Percentiles rank a stretch among this genome's conserved stretches.
These are phyloP conservation scores for Belgica antarctica DNA, from an alignment of 2,888 invertebrate species.

Conservation along the genomic window DNA sequence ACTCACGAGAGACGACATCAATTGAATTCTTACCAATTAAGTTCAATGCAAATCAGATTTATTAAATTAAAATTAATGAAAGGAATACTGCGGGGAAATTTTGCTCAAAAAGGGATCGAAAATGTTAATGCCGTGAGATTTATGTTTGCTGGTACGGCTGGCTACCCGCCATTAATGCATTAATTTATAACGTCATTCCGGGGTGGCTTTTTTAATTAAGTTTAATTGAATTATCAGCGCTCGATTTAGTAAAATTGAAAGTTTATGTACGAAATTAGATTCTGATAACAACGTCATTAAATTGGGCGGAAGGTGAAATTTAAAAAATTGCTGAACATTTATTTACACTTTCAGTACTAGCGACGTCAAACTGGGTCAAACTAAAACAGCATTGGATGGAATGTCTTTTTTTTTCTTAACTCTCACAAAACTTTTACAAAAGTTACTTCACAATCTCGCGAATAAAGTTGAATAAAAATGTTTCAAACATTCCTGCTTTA, in stretches of 20 bases:
- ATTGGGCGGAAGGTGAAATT: neutral
- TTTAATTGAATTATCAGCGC: neutral
- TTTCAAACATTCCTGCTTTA: too few species aligned
- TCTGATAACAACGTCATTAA: slow-evolving; percentile 16
- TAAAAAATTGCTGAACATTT: neutral
- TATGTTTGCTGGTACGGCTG: neutral
- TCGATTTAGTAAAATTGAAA: neutral
- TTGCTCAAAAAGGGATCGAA: neutral
- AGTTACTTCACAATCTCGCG: too few species aligned
- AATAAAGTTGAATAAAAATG: too few species aligned
- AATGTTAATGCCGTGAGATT: neutral
- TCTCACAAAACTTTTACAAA: neutral
- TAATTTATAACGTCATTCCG: neutral
- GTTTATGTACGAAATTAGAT: neutral
- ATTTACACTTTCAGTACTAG: slow-evolving; percentile 2
- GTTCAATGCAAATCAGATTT: too few species aligned
- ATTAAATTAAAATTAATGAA: neutral
- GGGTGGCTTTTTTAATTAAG: neutral
- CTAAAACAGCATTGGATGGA: slow-evolving; percentile 27
- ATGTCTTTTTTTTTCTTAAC: neutral
- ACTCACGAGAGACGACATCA: too few species aligned
- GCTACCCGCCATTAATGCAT: neutral
- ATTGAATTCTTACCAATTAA: too few species aligned
- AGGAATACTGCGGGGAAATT: too few species aligned
- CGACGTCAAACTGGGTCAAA: neutral